Base-by-base conservation (phyloP, 2,888 invertebrate species). In the Bellardia pandia region DNA sequence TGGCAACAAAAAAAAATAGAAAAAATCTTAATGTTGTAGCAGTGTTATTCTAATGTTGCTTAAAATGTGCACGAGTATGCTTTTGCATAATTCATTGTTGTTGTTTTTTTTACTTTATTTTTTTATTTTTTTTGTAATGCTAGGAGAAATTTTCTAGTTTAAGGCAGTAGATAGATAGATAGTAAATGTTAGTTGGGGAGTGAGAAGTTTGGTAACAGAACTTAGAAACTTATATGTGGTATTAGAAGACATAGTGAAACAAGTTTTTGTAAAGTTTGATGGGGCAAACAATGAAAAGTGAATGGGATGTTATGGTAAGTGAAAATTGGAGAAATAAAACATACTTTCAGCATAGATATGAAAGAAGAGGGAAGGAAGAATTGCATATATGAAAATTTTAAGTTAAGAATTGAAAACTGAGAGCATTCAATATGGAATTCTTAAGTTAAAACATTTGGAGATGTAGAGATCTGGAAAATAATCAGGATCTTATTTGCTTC, bases 231-330 rank as follows among this genome's bases (percentile, higher is more conserved):
- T 45, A 23, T 58, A n/a, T 53, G 37, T 37, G 53, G n/a, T 6
- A 53, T 8, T 71, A 30, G 51, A 23, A 33, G 11, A 45, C 9
- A 69, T 51, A 71, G 40, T 62, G 51, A 42, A 80, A 72, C 42
- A 48, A 56, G 72, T 80, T 72, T 62, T n/a, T 16, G n/a, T 33
- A 7, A 40, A 64, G 13, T 72, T 64, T 64, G n/a, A 30, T 53
- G 64, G 51, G 64, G 30, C 56, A 80, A 80, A 76, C 56, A 74
- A 81, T 81, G 58, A 81, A 81, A 81, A 81, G 81, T 81, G 81
- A 81, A 81, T 81, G 81, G 81, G 74, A 58, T 66, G 30, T 53
- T 71, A 8, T 72, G 56, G 40, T 53, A 79, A 79, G 60, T 58
- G 62, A 79, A 71, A 79, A 62, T 60, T 23, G 9, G 1, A 37